phyloP scores from a whole-genome alignment of 2,888 invertebrate species.

The Litoditis marina region DNA sequence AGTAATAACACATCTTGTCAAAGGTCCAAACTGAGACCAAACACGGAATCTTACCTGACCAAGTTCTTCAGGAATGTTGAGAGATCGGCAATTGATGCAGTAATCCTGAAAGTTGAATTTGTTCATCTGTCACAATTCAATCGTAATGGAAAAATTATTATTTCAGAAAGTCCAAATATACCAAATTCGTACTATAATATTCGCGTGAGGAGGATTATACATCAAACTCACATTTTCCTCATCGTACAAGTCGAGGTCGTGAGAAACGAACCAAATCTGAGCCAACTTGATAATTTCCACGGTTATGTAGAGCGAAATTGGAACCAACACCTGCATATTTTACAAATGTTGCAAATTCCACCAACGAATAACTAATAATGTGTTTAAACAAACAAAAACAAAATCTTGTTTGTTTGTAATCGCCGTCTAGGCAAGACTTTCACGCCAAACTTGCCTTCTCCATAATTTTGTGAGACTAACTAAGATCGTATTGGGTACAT shows the following conservation, averaged over 20 bases:
- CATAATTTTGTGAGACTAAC: too few relatives aligned
- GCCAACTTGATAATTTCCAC: slow-evolving; percentile 91
- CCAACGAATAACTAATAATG: too few relatives aligned
- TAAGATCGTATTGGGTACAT: too few relatives aligned
- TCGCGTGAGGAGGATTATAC: too few relatives aligned
- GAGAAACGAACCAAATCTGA: slow-evolving; percentile 90
- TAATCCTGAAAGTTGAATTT: slow-evolving; percentile 68
- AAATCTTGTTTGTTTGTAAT: too few relatives aligned
- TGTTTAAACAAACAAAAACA: too few relatives aligned
- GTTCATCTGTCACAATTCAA: neutral
- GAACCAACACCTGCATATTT: slow-evolving; percentile 79
- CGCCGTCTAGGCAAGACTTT: too few relatives aligned
- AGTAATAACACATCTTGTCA: too few relatives aligned
- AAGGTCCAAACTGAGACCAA: too few relatives aligned
- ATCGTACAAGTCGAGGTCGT: slow-evolving; percentile 83
- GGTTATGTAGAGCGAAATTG: slow-evolving; percentile 90
- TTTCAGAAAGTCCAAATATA: neutral
- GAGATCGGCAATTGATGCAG: slow-evolving; percentile 73
- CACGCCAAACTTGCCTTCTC: too few relatives aligned
- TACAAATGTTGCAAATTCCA: too few relatives aligned
- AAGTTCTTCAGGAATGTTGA: slow-evolving; percentile 86
- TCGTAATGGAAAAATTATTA: neutral
- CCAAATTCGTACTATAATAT: too few relatives aligned
- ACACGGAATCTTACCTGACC: slow-evolving; percentile 27
- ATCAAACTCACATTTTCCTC: slow-evolving; percentile 60